Evolutionary conservation across 2,888 invertebrate species (phyloP).

Genomic region (Orthosia incerta): DNA sequence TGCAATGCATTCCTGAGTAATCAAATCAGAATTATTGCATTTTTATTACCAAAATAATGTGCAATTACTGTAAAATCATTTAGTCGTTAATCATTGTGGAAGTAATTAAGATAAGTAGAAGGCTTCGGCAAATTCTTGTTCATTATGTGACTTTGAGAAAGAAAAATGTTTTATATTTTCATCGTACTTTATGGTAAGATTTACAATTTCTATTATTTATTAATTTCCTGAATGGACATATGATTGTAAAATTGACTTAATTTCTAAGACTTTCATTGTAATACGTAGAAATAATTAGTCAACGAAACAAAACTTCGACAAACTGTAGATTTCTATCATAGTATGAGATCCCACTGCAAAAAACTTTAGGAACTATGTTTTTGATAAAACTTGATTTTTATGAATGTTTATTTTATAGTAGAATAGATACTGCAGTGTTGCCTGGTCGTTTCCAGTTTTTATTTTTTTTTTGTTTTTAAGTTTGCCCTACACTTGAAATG

Average conservation of each 20-base stretch:
- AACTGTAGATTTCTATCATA: no score
- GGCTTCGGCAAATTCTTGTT: not conserved
- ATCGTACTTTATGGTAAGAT: constrained; percentile 48
- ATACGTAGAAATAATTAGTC: no score
- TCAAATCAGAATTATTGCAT: constrained; percentile 27
- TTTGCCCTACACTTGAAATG: no score
- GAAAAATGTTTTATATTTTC: constrained; percentile 42
- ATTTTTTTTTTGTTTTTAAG: no score
- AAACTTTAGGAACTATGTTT: no score
- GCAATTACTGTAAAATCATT: constrained; percentile 11
- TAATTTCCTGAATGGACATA: not conserved
- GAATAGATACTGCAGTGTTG: no score
- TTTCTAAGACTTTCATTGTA: no score
- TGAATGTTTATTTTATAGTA: no score
- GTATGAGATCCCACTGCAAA: no score
- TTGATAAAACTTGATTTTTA: no score
- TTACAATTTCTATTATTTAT: not conserved
- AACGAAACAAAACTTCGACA: no score
- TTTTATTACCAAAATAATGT: constrained; percentile 16
- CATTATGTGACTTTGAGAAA: constrained; percentile 21
- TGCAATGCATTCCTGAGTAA: not conserved
- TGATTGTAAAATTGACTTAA: not conserved
- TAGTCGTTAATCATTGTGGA: constrained; percentile 17
- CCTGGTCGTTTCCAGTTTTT: no score
- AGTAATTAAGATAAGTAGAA: constrained; percentile 7